Conservation (phyloP, 2,888 invertebrate species). For the Tinea pellionella region DNA sequence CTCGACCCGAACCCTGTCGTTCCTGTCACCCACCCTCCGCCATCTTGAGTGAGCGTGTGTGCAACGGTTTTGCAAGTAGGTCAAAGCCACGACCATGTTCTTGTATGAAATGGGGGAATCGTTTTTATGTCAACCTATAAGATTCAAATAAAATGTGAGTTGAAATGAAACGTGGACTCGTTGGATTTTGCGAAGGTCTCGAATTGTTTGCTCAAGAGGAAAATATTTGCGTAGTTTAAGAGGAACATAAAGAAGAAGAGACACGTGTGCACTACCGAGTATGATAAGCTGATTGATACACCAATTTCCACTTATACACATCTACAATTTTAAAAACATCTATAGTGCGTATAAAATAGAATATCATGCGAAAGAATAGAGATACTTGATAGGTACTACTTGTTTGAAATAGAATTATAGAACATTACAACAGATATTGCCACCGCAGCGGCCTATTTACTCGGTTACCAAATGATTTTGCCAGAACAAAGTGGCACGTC, state of each 20-base stretch:
- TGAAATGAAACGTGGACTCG: background rate
- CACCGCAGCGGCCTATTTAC: conserved; percentile 3
- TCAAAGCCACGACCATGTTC: conserved; percentile 42
- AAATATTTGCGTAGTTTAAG: background rate
- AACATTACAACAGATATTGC: background rate
- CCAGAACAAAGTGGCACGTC: background rate
- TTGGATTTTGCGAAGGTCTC: background rate
- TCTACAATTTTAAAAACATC: background rate
- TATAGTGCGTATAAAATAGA: background rate
- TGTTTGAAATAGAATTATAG: background rate
- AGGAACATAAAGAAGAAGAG: background rate
- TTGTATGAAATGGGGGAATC: background rate
- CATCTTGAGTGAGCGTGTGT: conserved; percentile 37
- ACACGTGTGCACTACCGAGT: background rate
- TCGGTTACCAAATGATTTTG: background rate
- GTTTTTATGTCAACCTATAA: background rate
- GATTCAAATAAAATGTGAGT: background rate
- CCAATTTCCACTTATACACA: background rate
- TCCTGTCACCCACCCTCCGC: conserved; percentile 46
- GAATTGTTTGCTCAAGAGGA: background rate
- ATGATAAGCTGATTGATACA: background rate
- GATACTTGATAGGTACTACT: background rate
- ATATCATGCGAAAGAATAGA: background rate
- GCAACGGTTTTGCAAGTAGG: conserved; percentile 33
- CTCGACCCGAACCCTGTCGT: conserved; percentile 26